Base-by-base conservation (phyloP, 2,113 vertebrate genomes). In the Buteo buteo region DNA sequence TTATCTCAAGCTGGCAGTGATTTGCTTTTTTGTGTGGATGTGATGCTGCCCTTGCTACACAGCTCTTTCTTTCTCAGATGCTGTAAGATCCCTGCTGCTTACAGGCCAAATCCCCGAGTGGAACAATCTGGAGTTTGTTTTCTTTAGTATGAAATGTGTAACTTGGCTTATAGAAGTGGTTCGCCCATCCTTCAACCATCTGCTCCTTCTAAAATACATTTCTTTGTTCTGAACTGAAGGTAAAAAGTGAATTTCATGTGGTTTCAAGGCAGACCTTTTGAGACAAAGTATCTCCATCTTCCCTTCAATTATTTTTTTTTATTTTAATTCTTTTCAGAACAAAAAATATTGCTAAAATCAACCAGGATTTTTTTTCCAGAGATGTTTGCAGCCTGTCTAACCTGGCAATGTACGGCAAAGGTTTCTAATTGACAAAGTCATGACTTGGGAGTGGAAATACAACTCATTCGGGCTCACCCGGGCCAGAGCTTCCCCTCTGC, bases 381-480 rank as follows among this genome's bases (percentile, higher is more conserved):
- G 55, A 1, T 24, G 16, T 49, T 62, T 22, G n/a, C 57, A 70
- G 26, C 44, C 66, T 34, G 50, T 44, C 22, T 42, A 32, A 29
- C 55, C 62, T 28, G 40, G 17, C 29, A 47, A 7, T 1, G 5
- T 36, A 57, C 0, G 0, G 44, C 29, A 36, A 21, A 31, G 22
- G 45, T 69, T 55, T 76, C 62, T 34, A 6, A 20, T 10, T 13
- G n/a, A 36, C 47, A 28, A 62, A 69, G 61, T 26, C 13, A 50
- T 11, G 32, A 21, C 22, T 24, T 32, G n/a, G 31, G n/a, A 20
- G 20, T 54, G 54, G 29, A 52, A 54, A 16, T 7, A 7, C 0
- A 1, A 11, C 19, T 19, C 14, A 0, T 22, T 32, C 0, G 6
- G 42, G 21, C 26, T 85, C 36, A 28, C 18, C 22, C 3, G 12